phyloP scores from a whole-genome alignment of 2,113 vertebrate genomes.

The Pangasianodon hypophthalmus region DNA sequence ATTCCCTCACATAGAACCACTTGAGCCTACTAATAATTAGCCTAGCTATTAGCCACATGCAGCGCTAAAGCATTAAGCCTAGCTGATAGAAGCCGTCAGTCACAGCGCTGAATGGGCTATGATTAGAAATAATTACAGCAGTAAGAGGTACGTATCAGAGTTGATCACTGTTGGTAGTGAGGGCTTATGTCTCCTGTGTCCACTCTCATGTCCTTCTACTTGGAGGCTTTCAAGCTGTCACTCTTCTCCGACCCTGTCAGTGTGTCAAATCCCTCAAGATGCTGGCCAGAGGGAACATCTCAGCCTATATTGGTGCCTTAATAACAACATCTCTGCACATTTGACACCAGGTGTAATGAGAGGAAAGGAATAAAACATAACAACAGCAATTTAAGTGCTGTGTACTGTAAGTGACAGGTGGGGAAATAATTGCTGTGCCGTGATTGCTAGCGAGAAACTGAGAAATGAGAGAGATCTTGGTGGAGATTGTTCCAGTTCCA shows the following conservation, averaged over 20 bases:
- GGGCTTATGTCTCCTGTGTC: conserved; percentile 3
- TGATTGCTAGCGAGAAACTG: not conserved
- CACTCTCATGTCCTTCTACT: conserved; percentile 17
- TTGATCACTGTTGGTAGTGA: conserved; percentile 14
- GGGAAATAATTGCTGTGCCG: conserved; percentile 30
- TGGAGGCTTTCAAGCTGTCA: conserved; percentile 43
- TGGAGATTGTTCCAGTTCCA: not conserved
- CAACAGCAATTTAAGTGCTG: conserved; percentile 29
- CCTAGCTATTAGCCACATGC: conserved; percentile 13
- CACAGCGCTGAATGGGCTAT: conserved; percentile 55
- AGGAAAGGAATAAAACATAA: conserved; percentile 37
- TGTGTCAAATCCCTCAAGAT: conserved; percentile 17
- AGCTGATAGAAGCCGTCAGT: conserved; percentile 50
- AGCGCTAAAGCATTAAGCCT: conserved; percentile 17
- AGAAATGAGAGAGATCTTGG: not conserved
- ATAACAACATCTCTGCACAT: conserved; percentile 42
- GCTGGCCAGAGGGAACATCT: conserved; percentile 8
- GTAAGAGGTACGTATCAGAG: conserved; percentile 52
- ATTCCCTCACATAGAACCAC: conserved; percentile 43
- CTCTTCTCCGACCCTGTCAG: conserved; percentile 13
- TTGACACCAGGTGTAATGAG: conserved; percentile 26
- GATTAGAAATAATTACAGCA: conserved; percentile 67
- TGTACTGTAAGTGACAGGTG: conserved; percentile 40
- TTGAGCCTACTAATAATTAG: conserved; percentile 41
- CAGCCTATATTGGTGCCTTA: conserved; percentile 40